Conservation (phyloP, 2,888 invertebrate species). For the Xanthia togata region DNA sequence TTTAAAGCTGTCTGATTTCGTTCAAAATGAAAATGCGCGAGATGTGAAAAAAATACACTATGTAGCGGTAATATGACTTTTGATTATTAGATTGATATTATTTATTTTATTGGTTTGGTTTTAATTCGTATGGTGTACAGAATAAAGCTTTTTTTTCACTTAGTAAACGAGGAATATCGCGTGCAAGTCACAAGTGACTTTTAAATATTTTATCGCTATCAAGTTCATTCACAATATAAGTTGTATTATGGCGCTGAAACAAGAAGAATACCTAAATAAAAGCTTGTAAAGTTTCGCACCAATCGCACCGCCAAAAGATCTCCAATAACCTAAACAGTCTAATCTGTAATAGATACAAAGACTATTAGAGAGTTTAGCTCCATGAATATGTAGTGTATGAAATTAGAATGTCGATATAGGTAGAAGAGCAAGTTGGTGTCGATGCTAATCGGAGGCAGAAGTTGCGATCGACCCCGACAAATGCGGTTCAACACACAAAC, state of each 20-base stretch:
- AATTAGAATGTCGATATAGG: slow-evolving; percentile 65
- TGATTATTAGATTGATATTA: slow-evolving; percentile 53
- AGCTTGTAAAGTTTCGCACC: neutral
- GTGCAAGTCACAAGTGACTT: slow-evolving; percentile 1
- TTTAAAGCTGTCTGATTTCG: neutral
- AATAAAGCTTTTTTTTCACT: neutral
- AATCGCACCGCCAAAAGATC: neutral
- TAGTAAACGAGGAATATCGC: slow-evolving; percentile 44
- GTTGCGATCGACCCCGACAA: slow-evolving; percentile 81
- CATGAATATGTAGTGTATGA: slow-evolving; percentile 58
- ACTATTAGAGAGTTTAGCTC: slow-evolving; percentile 20
- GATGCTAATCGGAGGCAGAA: slow-evolving; percentile 81
- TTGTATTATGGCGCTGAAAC: too few species aligned
- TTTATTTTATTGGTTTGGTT: too few species aligned
- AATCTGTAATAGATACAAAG: slow-evolving; percentile 13
- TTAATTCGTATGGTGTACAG: too few species aligned
- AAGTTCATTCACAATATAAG: too few species aligned
- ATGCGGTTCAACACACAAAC: slow-evolving; percentile 86
- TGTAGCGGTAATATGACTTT: neutral
- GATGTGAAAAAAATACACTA: neutral
- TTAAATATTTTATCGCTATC: neutral
- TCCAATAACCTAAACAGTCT: neutral
- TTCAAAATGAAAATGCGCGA: neutral
- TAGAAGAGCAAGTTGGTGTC: slow-evolving; percentile 78
- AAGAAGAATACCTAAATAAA: neutral